Base-by-base conservation (phyloP, 2,797 vertebrate genomes). In the Sarcoramphus papa region DNA sequence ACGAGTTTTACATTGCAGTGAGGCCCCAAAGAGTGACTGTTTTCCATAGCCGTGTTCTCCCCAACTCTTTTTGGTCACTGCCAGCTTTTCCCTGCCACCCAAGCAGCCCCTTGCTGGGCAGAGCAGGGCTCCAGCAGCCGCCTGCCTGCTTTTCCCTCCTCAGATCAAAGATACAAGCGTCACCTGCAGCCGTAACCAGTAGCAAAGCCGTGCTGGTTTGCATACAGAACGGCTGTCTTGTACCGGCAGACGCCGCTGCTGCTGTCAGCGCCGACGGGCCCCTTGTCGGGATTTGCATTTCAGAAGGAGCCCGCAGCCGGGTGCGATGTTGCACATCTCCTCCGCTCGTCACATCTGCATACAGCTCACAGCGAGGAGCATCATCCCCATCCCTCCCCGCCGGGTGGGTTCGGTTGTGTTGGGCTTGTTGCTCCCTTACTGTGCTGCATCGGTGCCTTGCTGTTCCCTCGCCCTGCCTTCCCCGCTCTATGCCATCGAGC, bases 401-500 rank as follows among this genome's bases (percentile, higher is more conserved):
- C 59, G 4, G 28, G 45, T 17, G 56, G 45, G 19, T 17, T 19
- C 8, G 33, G 24, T 5, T 18, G 14, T 1, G 8, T 2, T 23
- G 70, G 65, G 31, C 18, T 23, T 10, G 7, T 6, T 56, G 13
- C 12, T 17, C 37, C 25, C 48, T 37, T 0, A 1, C 14, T 2
- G 2, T 9, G 30, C 35, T 12, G 8, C 1, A 1, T 4, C 2
- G 0, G 24, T 30, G 65, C 37, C 35, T 12, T 4, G 20, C 47
- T 7, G 10, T 8, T 60, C 74, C 56, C 31, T 31, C 7, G 1
- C 21, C 27, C 24, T 2, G 0, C 15, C 15, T 51, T 7, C 33
- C 35, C 1, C 0, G 69, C 80, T 48, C 33, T 20, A 0, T 9
- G 24, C 37, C 37, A 8, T 3, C 2, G 0, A 21, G 35, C 14